Conservation (phyloP, 2,113 vertebrate species). For the Neodontobutis hainanensis region DNA sequence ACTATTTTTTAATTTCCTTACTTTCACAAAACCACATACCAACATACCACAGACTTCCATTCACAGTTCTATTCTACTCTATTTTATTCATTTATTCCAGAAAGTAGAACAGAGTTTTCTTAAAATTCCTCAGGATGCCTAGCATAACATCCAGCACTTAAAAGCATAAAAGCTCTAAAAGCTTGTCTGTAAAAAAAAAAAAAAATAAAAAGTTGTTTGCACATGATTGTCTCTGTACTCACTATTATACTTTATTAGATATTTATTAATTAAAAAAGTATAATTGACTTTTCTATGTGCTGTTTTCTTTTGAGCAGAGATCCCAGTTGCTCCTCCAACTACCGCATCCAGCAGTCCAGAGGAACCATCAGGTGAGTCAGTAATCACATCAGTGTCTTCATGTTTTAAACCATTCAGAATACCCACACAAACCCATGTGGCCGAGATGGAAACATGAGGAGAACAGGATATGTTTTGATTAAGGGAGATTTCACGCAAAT, state of each 20-base stretch:
- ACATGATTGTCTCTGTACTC: background rate
- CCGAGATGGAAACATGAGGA: background rate
- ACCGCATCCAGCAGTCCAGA: constrained; percentile 89
- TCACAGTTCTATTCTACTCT: too few relatives aligned
- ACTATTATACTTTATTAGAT: background rate
- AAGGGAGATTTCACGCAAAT: constrained; percentile 17
- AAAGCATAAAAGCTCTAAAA: constrained; percentile 3
- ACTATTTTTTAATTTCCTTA: too few relatives aligned
- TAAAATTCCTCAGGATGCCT: too few relatives aligned
- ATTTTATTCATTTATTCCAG: too few relatives aligned
- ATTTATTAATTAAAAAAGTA: background rate
- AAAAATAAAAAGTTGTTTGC: background rate
- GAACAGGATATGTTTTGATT: constrained; percentile 14
- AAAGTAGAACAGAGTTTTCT: too few relatives aligned
- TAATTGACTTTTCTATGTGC: constrained; percentile 38
- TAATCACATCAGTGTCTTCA: background rate
- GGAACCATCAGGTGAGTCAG: constrained; percentile 87
- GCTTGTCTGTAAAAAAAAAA: constrained; percentile 29
- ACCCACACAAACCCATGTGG: constrained; percentile 8
- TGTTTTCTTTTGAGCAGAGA: constrained; percentile 81
- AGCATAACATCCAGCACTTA: too few relatives aligned
- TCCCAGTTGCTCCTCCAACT: constrained; percentile 88
- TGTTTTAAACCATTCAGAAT: background rate
- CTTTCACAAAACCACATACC: too few relatives aligned
- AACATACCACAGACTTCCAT: too few relatives aligned